Conservation (phyloP, 2,797 vertebrate species). For the Pyrrhura leucotis region DNA sequence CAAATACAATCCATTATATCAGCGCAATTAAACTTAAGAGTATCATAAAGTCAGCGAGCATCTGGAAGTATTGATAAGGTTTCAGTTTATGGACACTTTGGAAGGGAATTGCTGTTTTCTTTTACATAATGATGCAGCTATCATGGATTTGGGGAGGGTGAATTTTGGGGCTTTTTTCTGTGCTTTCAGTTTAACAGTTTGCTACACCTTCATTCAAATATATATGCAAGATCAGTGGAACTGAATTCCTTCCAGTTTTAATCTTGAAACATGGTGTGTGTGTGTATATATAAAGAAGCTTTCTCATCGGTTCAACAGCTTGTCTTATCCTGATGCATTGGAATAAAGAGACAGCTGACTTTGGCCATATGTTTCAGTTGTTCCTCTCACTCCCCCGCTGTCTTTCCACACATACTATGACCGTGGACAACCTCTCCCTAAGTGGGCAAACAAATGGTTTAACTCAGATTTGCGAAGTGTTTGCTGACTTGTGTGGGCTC, state of each 20-base stretch:
- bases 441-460: conserved; percentile 72
- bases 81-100: conserved; percentile 24
- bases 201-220: background rate
- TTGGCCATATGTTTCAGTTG: conserved; percentile 69
- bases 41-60: conserved; percentile 38
- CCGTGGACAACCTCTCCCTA: conserved; percentile 62
- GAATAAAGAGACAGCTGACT: conserved; percentile 59
- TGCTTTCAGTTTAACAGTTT: background rate
- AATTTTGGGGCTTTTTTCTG: background rate
- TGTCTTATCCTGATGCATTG: conserved; percentile 59
- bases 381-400: conserved; percentile 70
- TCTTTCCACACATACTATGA: conserved; percentile 65
- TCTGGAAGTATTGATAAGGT: conserved; percentile 47
- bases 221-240: background rate
- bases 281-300: conserved; percentile 1
- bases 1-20: background rate
- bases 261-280: conserved; percentile 22
- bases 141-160: background rate
- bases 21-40: conserved; percentile 3
- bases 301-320: conserved; percentile 63
- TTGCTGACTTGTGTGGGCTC: conserved; percentile 63
- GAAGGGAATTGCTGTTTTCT: background rate
- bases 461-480: conserved; percentile 45
- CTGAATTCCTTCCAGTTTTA: conserved; percentile 42
- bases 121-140: background rate